Evolutionary conservation across 2,888 invertebrate genomes (phyloP), one percentile per base, ranked within the genome.

Genomic region (Eristalinus aeneus): DNA sequence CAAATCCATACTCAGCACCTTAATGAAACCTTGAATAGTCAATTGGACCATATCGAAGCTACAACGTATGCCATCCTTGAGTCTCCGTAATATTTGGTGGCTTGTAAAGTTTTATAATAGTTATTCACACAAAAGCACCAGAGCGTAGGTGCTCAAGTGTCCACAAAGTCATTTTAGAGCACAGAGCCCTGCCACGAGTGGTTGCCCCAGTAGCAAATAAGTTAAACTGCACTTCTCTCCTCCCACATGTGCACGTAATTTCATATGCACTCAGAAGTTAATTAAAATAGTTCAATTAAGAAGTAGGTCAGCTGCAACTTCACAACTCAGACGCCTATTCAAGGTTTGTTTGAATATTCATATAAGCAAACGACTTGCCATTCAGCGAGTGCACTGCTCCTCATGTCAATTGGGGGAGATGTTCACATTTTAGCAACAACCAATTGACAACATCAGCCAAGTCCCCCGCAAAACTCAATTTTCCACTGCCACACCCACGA

Each of bases 381-480:
- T 64, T 54, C 54, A 31, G 5, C n/a, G 16, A 58, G 34, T 31
- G 54, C 8, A n/a, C 23, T 61, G 5, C 20, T 22, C 54, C 53
- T 16, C 53, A 65, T 71, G 36, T 65, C 67, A 68, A 77, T 77
- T 20, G 58, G n/a, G 46, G 31, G 8, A 58, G 23, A 16, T 39
- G 64, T 71, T 78, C 76, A 76, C 32, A 61, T 58, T 31, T 39
- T 67, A 61, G 68, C 54, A 36, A 61, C 53, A 61, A 63, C 22
- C 82, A 71, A 73, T 68, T 83, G 82, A 78, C 78, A 72, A 32
- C 72, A 22, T 10, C 63, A 16, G 4, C 11, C 31, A 63, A 65
- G 56, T 46, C n/a, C 32, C 34, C 27, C 16, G 46, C 46, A 46
- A 46, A 46, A 46, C 54, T 63, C 12, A 53, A 32, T 73, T 34